Evolutionary conservation across 2,113 vertebrate species (phyloP).

Genomic region (Stercorarius parasiticus): DNA sequence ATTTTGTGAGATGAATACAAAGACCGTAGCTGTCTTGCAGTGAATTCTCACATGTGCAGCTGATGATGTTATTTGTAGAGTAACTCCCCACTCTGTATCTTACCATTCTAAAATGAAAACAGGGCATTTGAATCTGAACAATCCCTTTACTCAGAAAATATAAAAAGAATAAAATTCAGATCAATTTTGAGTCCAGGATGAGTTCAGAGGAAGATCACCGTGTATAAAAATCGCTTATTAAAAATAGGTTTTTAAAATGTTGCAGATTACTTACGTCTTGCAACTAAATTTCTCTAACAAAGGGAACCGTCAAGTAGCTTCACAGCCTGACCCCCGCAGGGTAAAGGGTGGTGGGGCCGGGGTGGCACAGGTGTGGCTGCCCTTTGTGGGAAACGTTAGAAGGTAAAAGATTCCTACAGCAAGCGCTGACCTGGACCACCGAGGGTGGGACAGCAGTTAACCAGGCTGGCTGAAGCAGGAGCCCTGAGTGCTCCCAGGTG

Average conservation of each 20-base stretch:
- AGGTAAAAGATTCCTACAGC: neutral
- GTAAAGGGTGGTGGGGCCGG: neutral
- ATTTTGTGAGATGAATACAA: neutral
- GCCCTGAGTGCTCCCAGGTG: neutral
- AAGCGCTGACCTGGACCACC: neutral
- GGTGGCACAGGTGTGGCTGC: neutral
- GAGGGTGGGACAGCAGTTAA: neutral
- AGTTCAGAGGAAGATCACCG: neutral
- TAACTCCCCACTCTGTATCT: neutral
- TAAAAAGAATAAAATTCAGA: neutral
- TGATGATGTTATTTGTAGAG: neutral
- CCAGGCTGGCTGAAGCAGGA: neutral
- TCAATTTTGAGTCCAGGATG: neutral
- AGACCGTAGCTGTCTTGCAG: neutral
- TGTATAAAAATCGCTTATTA: neutral
- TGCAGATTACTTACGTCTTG: neutral
- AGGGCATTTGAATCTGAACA: neutral
- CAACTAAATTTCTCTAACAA: neutral
- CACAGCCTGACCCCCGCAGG: neutral
- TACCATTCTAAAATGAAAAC: neutral
- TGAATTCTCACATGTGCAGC: neutral
- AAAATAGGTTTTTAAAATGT: neutral
- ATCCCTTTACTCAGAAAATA: neutral
- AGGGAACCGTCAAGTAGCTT: neutral
- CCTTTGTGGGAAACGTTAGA: neutral